Evolutionary conservation across 2,888 invertebrate genomes (phyloP), one percentile per base, ranked within the genome.

Genomic region (Melolontha melolontha): DNA sequence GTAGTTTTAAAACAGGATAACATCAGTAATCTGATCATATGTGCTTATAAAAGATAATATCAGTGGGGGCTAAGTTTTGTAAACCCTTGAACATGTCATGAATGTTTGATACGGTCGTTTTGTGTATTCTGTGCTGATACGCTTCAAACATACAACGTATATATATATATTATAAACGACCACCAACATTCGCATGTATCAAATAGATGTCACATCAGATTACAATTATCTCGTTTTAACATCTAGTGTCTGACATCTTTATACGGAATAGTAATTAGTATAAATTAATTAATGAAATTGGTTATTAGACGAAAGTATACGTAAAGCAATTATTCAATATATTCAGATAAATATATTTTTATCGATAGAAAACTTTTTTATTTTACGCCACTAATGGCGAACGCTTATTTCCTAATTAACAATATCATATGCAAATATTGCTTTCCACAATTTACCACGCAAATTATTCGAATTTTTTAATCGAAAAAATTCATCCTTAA

Each of bases 41-140:
- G 72, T 73, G 72, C 70, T 73, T 74, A 71, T 72, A 73, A 72
- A 71, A 74, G 74, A 74, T 74, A 74, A 74, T 72, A 71, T 72
- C 74, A 67, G 71, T 54, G 57, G 44, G 64, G 41, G 67, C 69
- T 70, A 73, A 73, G 70, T 71, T 71, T 69, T 66, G 70, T 70
- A 70, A 70, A 71, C 73, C 70, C 67, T 72, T 70, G 72, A 73
- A 73, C 73, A 71, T 69, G 72, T 70, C 68, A 72, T 73, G 73
- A 72, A 73, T 73, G 67, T 71, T 68, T 64, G 68, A 68, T 68
- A 63, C 54, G 52, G 40, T 51, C 47, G 55, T 64, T 68, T 64
- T 54, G 54, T 52, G 55, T 63, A 49, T 63, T 68, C 50, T 40
- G 68, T 44, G 47, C 64, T 34, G 40, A 51, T 44, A 55, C 64